phyloP scores from a whole-genome alignment of 2,888 invertebrate genomes.

The Aporophyla lueneburgensis region DNA sequence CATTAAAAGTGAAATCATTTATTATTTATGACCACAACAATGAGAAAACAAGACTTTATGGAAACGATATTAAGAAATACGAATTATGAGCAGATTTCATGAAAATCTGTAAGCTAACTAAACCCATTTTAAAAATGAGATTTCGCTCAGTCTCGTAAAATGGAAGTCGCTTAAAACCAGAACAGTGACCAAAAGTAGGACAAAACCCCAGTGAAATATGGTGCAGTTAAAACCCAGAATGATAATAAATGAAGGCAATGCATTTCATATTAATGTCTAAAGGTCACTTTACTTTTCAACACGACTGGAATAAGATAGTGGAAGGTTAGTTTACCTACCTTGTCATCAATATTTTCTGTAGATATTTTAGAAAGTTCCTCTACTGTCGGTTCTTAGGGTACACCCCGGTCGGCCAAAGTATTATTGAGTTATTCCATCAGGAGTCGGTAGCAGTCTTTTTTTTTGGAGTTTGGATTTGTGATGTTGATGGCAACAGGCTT shows the following conservation, averaged over 20 bases:
- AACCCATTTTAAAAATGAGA: constrained; percentile 28
- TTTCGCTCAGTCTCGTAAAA: constrained; percentile 32
- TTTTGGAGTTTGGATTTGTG: no score
- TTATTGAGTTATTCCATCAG: no score
- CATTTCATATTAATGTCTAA: constrained; percentile 58
- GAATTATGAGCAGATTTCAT: neutral
- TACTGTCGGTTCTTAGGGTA: no score
- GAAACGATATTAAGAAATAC: no score
- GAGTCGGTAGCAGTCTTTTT: no score
- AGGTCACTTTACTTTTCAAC: constrained; percentile 57
- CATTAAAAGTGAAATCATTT: no score
- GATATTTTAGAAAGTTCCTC: neutral
- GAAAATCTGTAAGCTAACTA: constrained; percentile 17
- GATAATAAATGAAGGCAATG: constrained; percentile 61
- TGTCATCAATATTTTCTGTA: neutral
- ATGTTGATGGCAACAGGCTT: no score
- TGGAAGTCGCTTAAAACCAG: constrained; percentile 39
- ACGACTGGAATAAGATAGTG: constrained; percentile 35
- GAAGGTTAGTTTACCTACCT: neutral
- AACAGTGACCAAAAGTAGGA: constrained; percentile 41
- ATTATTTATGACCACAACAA: no score
- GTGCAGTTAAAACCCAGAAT: constrained; percentile 48
- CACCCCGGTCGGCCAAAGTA: no score
- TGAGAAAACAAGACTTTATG: no score
- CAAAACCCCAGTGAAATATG: constrained; percentile 59